A percentile compares a stretch with the other conserved stretches of the same genome.
phyloP scores from a whole-genome alignment of 2,888 invertebrate species.

The Ellobium chinense region DNA sequence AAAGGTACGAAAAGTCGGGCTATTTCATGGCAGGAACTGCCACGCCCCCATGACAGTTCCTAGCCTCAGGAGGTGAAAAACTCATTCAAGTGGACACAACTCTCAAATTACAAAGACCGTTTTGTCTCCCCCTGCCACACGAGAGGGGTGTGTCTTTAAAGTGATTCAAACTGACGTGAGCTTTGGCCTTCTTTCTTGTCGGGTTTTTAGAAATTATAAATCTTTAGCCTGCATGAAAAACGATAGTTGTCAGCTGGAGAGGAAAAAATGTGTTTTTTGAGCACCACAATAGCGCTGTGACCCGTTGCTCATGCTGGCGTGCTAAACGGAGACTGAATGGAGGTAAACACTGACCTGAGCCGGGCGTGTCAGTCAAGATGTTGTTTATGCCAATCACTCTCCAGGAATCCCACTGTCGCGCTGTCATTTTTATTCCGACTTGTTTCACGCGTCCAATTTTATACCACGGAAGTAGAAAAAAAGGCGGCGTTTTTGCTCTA shows the following conservation, averaged over 20 bases:
- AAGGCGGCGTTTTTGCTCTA: too few species aligned
- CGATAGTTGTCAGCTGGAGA: too few species aligned
- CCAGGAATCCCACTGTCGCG: not conserved
- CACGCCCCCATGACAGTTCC: not conserved
- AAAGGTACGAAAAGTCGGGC: not conserved
- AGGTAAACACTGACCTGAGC: not conserved
- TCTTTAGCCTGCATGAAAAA: not conserved
- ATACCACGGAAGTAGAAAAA: too few species aligned
- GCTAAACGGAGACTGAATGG: not conserved
- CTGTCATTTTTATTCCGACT: not conserved
- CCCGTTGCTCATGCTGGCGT: not conserved
- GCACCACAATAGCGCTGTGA: not conserved
- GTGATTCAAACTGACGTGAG: not conserved
- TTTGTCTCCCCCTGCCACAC: not conserved
- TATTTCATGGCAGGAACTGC: not conserved
- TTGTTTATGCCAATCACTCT: not conserved
- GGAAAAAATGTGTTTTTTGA: not conserved
- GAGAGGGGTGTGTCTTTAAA: not conserved
- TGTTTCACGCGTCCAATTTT: too few species aligned
- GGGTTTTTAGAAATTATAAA: not conserved
- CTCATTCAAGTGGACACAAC: not conserved
- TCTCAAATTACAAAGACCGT: not conserved
- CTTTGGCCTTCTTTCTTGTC: not conserved
- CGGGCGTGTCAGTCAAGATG: not conserved
- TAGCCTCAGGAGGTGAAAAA: not conserved